Evolutionary conservation across 2,113 vertebrate genomes (phyloP).

Genomic region (Amazona guildingii): DNA sequence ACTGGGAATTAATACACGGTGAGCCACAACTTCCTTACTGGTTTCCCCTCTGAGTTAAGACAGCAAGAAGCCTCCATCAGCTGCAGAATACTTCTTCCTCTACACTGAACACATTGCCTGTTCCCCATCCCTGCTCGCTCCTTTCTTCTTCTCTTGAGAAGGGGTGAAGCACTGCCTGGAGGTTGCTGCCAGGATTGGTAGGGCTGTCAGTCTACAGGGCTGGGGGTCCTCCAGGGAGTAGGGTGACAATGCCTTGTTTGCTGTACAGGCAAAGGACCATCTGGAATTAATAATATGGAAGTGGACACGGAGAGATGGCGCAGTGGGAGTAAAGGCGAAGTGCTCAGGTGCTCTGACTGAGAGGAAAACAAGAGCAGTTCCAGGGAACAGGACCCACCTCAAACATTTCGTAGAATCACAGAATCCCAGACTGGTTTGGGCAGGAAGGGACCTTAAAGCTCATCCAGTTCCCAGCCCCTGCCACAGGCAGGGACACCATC

Average conservation of each 20-base stretch:
- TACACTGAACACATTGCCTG: fast-evolving
- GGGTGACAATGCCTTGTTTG: background rate
- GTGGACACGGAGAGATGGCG: background rate
- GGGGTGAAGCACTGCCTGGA: background rate
- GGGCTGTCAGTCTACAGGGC: background rate
- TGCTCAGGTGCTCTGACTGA: background rate
- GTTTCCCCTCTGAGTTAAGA: background rate
- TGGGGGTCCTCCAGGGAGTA: background rate
- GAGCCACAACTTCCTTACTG: background rate
- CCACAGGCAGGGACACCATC: background rate
- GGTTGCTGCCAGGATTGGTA: background rate
- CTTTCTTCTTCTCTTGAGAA: background rate
- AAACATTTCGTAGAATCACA: background rate
- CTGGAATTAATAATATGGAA: background rate
- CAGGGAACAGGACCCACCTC: background rate
- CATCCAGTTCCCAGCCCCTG: background rate
- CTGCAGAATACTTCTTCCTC: background rate
- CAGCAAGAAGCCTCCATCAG: background rate
- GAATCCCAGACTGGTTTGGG: background rate
- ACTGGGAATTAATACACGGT: background rate
- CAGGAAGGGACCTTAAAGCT: background rate
- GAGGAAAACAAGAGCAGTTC: background rate
- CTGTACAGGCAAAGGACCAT: background rate
- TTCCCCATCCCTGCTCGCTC: background rate
- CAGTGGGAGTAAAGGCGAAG: background rate